Conservation (phyloP, 2,797 vertebrate species). For the Sciurus carolinensis region DNA sequence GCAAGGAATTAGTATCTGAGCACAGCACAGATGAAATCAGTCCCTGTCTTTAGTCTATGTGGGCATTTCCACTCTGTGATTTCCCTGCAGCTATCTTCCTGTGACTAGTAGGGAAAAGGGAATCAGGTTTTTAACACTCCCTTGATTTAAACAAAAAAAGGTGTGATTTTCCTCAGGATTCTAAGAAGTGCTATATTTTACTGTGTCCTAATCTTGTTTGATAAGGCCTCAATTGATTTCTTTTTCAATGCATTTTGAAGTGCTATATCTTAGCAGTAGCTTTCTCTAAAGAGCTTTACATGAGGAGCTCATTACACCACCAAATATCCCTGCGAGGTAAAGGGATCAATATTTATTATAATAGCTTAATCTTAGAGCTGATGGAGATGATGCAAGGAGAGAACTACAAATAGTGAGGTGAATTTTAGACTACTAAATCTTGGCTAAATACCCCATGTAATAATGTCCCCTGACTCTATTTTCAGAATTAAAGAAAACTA, state of each 20-base stretch:
- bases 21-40: background rate
- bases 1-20: background rate
- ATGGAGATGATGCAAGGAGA: background rate
- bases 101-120: constrained; percentile 15
- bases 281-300: constrained; percentile 74
- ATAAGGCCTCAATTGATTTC: constrained; percentile 66
- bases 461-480: background rate
- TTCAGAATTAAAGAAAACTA: constrained; percentile 57
- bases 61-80: constrained; percentile 8
- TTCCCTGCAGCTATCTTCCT: constrained; percentile 61
- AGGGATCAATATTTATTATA: constrained; percentile 75
- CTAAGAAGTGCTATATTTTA: constrained; percentile 5
- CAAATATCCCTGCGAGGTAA: constrained; percentile 58
- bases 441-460: background rate
- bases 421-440: constrained; percentile 34
- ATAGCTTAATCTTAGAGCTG: constrained; percentile 47
- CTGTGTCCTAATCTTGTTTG: constrained; percentile 61
- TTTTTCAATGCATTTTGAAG: constrained; percentile 76
- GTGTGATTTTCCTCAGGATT: constrained; percentile 57
- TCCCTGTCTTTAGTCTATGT: background rate
- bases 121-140: constrained; percentile 58
- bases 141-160: constrained; percentile 62
- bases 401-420: background rate
- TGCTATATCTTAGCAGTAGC: constrained; percentile 65
- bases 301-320: constrained; percentile 70